phyloP scores from a whole-genome alignment of 2,113 vertebrate species.

The Condylura cristata region DNA sequence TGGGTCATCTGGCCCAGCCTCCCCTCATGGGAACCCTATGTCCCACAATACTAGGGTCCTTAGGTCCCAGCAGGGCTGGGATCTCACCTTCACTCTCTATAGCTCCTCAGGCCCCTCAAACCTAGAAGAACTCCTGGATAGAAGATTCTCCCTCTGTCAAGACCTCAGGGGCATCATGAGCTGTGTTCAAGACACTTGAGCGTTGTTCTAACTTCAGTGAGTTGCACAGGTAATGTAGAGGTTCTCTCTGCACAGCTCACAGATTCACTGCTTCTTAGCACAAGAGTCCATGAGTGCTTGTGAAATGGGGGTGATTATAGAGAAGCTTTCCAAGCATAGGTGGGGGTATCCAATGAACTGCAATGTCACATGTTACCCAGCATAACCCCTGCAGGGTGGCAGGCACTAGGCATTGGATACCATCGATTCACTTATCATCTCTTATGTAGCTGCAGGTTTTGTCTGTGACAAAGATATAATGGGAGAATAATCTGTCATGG shows the following conservation, averaged over 20 bases:
- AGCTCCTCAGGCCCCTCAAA: not conserved
- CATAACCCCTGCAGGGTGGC: not conserved
- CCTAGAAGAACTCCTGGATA: not conserved
- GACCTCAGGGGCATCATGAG: not conserved
- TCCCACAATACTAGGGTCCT: not conserved
- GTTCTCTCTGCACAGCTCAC: too few species aligned
- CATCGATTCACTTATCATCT: fast-evolving
- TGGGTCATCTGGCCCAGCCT: not conserved
- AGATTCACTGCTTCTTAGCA: not conserved
- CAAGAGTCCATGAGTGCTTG: fast-evolving
- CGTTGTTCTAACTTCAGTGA: not conserved
- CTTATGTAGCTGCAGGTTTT: not conserved
- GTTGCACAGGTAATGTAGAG: too few species aligned
- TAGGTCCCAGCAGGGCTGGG: not conserved
- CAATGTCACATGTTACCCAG: fast-evolving
- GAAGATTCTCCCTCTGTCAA: not conserved
- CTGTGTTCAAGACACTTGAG: not conserved
- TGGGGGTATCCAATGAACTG: not conserved
- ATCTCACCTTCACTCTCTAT: not conserved
- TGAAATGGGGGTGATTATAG: not conserved
- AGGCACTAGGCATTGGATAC: not conserved
- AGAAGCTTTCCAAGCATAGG: too few species aligned
- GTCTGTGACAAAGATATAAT: not conserved
- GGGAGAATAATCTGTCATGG: not conserved
- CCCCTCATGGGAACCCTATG: not conserved